Conservation (phyloP, 2,113 vertebrate species). For the Salvelinus sp. region DNA sequence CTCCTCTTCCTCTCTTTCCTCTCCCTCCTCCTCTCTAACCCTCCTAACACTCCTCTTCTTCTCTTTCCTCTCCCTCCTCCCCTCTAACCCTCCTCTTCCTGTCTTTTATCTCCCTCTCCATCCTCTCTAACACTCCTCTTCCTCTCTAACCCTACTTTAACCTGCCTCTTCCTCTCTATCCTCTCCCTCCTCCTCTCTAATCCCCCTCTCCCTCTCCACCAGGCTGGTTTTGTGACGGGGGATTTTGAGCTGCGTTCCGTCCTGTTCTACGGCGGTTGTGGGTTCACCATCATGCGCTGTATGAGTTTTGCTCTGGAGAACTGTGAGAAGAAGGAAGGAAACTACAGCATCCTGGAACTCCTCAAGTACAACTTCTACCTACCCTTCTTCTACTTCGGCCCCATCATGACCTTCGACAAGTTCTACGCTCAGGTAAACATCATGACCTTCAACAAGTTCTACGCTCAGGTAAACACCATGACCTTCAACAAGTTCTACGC, state of each 20-base stretch:
- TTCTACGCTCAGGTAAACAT: slow-evolving; percentile 83
- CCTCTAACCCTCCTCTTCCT: no score
- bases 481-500: no score
- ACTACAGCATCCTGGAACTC: slow-evolving; percentile 87
- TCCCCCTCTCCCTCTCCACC: slow-evolving; percentile 17
- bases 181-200: no score
- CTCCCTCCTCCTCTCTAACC: no score
- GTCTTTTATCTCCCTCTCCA: no score
- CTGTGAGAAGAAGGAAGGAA: slow-evolving; percentile 80
- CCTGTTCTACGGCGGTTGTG: slow-evolving; percentile 88
- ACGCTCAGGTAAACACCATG: no score
- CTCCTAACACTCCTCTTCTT: no score
- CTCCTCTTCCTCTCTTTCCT: no score
- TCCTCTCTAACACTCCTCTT: no score
- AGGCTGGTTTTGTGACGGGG: slow-evolving; percentile 80
- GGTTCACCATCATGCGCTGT: slow-evolving; percentile 91
- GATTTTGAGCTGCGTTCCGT: slow-evolving; percentile 88
- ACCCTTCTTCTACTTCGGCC: slow-evolving; percentile 96
- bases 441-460: background rate
- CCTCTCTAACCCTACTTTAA: no score
- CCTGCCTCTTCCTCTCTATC: no score
- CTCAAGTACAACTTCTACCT: slow-evolving; percentile 99
- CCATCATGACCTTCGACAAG: slow-evolving; percentile 93
- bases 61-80: no score
- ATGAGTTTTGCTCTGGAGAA: slow-evolving; percentile 93